Evolutionary conservation across 1,140 invertebrate species (phyloP).

Genomic region (Tetraneura akinire): DNA sequence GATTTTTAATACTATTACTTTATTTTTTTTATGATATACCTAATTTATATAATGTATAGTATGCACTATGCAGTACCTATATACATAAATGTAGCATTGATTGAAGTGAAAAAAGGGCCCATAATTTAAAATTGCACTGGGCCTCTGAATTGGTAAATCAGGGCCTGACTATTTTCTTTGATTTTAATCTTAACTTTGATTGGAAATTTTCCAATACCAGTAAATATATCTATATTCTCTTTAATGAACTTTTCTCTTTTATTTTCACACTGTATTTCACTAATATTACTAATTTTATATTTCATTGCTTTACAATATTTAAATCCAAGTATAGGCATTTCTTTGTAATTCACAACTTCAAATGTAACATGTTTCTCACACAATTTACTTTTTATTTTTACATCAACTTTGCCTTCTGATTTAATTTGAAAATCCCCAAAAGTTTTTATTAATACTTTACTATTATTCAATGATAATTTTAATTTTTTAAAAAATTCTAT

Average conservation of each 20-base stretch:
- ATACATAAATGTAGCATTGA: too few species aligned
- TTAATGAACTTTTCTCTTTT: neutral
- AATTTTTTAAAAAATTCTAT: neutral
- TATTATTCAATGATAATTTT: neutral
- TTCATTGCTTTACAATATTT: slow-evolving; percentile 6
- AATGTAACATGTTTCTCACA: neutral
- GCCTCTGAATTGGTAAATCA: too few species aligned
- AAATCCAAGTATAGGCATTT: slow-evolving; percentile 11
- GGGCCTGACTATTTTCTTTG: neutral
- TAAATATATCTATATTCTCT: neutral
- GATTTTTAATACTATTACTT: too few species aligned
- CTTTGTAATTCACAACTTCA: neutral
- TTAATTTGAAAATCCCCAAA: neutral
- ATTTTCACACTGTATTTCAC: neutral
- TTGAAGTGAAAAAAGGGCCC: too few species aligned
- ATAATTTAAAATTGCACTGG: too few species aligned
- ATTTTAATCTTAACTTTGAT: slow-evolving; percentile 13
- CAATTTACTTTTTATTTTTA: neutral
- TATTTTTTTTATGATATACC: too few species aligned
- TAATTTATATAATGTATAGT: too few species aligned
- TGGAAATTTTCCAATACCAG: slow-evolving; percentile 1
- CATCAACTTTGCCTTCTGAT: neutral
- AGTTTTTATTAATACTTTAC: neutral
- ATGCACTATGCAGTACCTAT: too few species aligned
- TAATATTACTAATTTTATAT: neutral